Evolutionary conservation across 2,797 vertebrate species (phyloP).

Genomic region (Danionella dracula): DNA sequence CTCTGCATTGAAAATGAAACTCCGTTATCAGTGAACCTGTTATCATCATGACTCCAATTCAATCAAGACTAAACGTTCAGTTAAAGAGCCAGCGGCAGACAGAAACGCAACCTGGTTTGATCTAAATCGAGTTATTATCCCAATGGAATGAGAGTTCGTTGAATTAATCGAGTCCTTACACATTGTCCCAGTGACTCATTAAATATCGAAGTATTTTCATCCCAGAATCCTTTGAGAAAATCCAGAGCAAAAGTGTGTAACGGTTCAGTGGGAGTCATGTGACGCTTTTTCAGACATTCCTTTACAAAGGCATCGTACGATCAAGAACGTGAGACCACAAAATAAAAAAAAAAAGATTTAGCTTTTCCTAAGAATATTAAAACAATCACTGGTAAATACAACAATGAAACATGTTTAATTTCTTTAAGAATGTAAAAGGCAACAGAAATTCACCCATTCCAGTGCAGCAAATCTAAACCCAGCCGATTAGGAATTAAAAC

Average conservation of each 20-base stretch:
- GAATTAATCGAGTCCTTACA: not conserved
- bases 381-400: conserved; percentile 42
- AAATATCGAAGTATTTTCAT: not conserved
- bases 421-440: conserved; percentile 41
- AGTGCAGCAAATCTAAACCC: conserved; percentile 50
- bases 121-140: not conserved
- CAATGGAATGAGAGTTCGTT: conserved; percentile 3
- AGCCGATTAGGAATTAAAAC: conserved; percentile 35
- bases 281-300: conserved; percentile 27
- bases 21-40: conserved; percentile 34
- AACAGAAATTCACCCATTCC: conserved; percentile 48
- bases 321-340: conserved; percentile 21
- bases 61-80: conserved; percentile 16
- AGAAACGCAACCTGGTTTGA: too few relatives aligned
- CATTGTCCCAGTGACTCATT: conserved; percentile 31
- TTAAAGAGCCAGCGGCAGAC: conserved; percentile 10
- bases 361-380: conserved; percentile 38
- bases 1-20: conserved; percentile 36
- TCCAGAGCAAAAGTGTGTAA: not conserved
- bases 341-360: conserved; percentile 11
- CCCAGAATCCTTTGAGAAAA: not conserved
- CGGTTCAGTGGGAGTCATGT: conserved; percentile 1
- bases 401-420: conserved; percentile 48
- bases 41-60: conserved; percentile 11
- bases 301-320: conserved; percentile 28